These are phyloP conservation scores for Gandaritis pyraliata DNA, from an alignment of 2,888 invertebrate species.

Conservation along the genomic window DNA sequence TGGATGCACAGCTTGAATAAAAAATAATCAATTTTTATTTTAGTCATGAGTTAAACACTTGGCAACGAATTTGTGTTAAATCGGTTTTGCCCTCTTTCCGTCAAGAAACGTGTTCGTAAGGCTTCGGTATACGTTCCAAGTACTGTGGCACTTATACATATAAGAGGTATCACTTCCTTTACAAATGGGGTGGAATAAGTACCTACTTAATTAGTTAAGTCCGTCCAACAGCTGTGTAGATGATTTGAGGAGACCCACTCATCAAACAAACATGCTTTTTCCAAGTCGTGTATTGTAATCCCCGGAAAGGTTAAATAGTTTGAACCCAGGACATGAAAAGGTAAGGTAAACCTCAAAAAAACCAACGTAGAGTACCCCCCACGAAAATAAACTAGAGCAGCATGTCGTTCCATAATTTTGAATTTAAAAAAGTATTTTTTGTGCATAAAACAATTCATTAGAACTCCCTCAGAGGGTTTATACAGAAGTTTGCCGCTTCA, in stretches of 20 bases:
- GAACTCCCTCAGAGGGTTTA: constrained; percentile 24
- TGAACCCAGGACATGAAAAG: too few species aligned
- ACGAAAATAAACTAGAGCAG: neutral
- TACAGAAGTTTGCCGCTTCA: constrained; percentile 36
- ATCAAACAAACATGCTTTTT: too few species aligned
- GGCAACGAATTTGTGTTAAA: constrained; percentile 53
- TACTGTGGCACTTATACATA: constrained; percentile 37
- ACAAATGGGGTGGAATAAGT: neutral
- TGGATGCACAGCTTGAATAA: too few species aligned
- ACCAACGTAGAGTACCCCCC: neutral
- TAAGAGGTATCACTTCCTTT: constrained; percentile 23
- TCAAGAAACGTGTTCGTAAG: constrained; percentile 43
- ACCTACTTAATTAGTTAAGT: constrained; percentile 1
- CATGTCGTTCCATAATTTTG: constrained; percentile 3
- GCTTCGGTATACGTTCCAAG: constrained; percentile 47
- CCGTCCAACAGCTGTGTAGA: too few species aligned
- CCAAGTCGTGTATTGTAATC: too few species aligned
- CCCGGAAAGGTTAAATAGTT: too few species aligned
- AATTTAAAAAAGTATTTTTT: constrained; percentile 21
- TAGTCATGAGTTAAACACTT: constrained; percentile 29
- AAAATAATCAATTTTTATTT: too few species aligned
- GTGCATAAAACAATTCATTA: constrained; percentile 40
- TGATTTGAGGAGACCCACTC: too few species aligned
- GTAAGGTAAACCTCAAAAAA: neutral
- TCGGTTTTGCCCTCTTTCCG: constrained; percentile 55